Evolutionary conservation across 1,140 invertebrate genomes (phyloP).

Genomic region (Cydia pomonella): DNA sequence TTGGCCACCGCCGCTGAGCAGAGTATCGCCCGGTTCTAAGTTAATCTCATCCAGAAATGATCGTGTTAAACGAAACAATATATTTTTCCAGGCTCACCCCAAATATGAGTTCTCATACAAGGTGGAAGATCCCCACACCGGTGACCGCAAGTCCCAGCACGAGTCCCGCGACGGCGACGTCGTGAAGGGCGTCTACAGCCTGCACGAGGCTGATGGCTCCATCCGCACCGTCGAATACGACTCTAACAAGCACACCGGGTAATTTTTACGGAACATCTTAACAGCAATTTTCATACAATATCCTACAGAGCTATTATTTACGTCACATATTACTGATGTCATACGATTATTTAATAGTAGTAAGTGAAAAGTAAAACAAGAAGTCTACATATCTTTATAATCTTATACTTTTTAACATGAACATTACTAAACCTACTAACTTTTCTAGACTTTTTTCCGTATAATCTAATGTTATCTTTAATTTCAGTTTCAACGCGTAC

Average conservation of each 20-base stretch:
- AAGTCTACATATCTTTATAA: too few relatives aligned
- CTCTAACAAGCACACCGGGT: slow-evolving; percentile 71
- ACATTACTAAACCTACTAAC: too few relatives aligned
- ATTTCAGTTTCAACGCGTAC: slow-evolving; percentile 53
- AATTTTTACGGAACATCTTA: slow-evolving; percentile 31
- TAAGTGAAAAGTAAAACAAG: too few relatives aligned
- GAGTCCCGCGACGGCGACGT: slow-evolving; percentile 65
- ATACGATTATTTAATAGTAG: too few relatives aligned
- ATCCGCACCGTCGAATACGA: slow-evolving; percentile 68
- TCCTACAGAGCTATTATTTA: neutral
- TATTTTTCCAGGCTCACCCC: slow-evolving; percentile 40
- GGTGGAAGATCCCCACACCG: slow-evolving; percentile 63
- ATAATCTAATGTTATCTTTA: neutral
- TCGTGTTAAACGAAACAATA: neutral
- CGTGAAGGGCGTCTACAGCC: slow-evolving; percentile 76
- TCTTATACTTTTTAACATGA: too few relatives aligned
- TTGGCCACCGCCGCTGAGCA: too few relatives aligned
- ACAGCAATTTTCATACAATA: too few relatives aligned
- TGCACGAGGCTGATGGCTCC: slow-evolving; percentile 75
- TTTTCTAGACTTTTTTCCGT: too few relatives aligned
- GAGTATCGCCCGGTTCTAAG: too few relatives aligned
- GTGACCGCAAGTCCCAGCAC: slow-evolving; percentile 64
- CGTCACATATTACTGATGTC: too few relatives aligned
- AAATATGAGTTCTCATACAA: slow-evolving; percentile 75
- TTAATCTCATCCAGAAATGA: too few relatives aligned